phyloP scores from a whole-genome alignment of 2,888 invertebrate genomes.

The Dolomedes plantarius region DNA sequence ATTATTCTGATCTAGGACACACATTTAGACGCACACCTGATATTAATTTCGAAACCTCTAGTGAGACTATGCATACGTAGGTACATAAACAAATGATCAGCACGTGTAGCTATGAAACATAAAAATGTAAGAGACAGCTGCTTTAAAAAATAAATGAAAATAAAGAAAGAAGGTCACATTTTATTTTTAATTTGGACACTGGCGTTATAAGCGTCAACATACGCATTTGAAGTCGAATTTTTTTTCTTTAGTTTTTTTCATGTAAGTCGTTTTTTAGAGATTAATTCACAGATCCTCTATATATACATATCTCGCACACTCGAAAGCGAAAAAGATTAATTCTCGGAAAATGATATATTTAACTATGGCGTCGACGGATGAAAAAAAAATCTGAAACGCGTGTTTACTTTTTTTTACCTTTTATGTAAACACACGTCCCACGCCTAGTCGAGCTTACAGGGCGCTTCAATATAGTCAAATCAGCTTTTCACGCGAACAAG shows the following conservation, averaged over 20 bases:
- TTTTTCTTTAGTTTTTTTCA: neutral
- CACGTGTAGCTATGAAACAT: no score
- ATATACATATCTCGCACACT: neutral
- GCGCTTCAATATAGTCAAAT: neutral
- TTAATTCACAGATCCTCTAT: slow-evolving; percentile 1
- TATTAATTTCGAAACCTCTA: no score
- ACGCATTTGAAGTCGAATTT: neutral
- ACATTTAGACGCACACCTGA: no score
- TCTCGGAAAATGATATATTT: slow-evolving; percentile 9
- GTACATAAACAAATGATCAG: no score
- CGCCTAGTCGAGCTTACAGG: neutral
- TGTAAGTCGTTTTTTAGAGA: slow-evolving; percentile 17
- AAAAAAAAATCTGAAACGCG: neutral
- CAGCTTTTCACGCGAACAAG: no score
- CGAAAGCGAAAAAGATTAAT: slow-evolving; percentile 9
- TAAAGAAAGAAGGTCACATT: neutral
- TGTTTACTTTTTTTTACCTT: neutral
- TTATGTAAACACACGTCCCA: slow-evolving; percentile 20
- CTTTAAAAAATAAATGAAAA: no score
- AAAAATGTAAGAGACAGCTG: no score
- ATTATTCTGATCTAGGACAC: no score
- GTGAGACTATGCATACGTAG: no score
- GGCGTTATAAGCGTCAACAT: neutral
- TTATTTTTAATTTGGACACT: neutral
- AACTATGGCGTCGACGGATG: slow-evolving; percentile 9